Evolutionary conservation across 2,113 vertebrate genomes (phyloP), one percentile per base, ranked within the genome.

Genomic region (Rhinolophus ferrumequinum): DNA sequence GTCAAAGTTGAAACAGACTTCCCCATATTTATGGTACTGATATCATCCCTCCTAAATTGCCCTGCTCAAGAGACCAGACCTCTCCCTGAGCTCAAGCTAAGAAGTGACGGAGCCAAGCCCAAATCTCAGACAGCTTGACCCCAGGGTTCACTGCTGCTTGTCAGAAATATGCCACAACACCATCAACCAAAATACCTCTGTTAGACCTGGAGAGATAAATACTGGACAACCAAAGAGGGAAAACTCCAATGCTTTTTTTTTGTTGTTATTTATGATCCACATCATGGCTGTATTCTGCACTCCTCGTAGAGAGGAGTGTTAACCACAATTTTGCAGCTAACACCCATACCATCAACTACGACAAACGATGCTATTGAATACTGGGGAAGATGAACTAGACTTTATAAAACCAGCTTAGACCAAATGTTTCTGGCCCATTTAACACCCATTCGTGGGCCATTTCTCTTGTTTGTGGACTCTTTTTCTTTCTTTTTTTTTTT

Each of bases 401-500:
- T 21, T 62, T 94, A 93, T 94, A 95, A 96, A 97, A 82, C 30
- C 28, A 95, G 66, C 22, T 22, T 60, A 92, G 89, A 95, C 84
- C 95, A 76, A 83, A 52, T 60, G 90, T 90, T 94, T 97, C 66
- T 92, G 52, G 60, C 67, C 44, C 97, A 94, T 96, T 97, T 89
- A 96, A 75, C n/a, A 95, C 10, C 33, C 56, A 58, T 85, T 92
- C 85, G 81, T 79, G 56, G 52, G 3, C 33, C 76, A 70, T 95
- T 97, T 97, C 85, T 98, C 96, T 97, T 96, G 80, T 95, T 96
- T 96, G 92, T 73, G 47, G 76, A 41, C 60, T 97, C 90, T 91
- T 54, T 54, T 54, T 54, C 72, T 96, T 50, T 41, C 81, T 97
- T 7, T n/a, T 44, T 41, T 83, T 97, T 7, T n/a, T 44, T 44